phyloP scores from a whole-genome alignment of 2,888 invertebrate genomes.

The Tupiocoris notatus region DNA sequence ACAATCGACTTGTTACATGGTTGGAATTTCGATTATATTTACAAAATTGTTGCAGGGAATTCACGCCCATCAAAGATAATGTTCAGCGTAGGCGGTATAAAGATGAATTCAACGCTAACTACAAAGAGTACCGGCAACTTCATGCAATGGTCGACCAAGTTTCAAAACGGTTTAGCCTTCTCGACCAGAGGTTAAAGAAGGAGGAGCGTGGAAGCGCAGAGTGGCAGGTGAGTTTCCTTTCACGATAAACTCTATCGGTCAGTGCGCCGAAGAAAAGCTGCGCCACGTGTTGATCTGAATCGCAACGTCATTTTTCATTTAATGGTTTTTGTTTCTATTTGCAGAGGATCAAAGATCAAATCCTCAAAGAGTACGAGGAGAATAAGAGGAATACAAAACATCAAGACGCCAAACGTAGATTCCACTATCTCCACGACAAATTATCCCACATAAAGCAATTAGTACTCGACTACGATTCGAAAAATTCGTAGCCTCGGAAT shows the following conservation, averaged over 20 bases:
- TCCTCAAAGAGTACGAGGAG: constrained; percentile 78
- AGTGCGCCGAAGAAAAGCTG: too few relatives aligned
- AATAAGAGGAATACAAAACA: constrained; percentile 74
- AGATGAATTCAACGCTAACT: constrained; percentile 84
- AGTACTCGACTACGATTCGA: constrained; percentile 76
- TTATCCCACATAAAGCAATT: constrained; percentile 88
- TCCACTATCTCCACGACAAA: constrained; percentile 88
- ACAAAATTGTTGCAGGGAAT: constrained; percentile 66
- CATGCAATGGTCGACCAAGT: constrained; percentile 78
- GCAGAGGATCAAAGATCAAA: constrained; percentile 81
- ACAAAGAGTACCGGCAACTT: constrained; percentile 79
- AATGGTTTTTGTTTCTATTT: too few relatives aligned
- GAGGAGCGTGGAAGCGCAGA: constrained; percentile 61
- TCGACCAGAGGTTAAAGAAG: constrained; percentile 70
- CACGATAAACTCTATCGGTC: not conserved
- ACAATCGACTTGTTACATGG: too few relatives aligned
- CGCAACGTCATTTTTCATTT: too few relatives aligned
- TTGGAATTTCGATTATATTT: too few relatives aligned
- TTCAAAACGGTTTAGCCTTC: constrained; percentile 72
- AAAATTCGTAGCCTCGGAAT: constrained; percentile 38
- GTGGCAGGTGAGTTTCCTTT: constrained; percentile 61
- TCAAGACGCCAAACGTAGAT: constrained; percentile 73
- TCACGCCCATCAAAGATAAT: constrained; percentile 70
- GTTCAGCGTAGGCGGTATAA: constrained; percentile 86
- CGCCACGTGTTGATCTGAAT: too few relatives aligned